These are phyloP conservation scores for Thryonomys swinderianus DNA, from an alignment of 2,113 vertebrate species.

Conservation along the genomic window DNA sequence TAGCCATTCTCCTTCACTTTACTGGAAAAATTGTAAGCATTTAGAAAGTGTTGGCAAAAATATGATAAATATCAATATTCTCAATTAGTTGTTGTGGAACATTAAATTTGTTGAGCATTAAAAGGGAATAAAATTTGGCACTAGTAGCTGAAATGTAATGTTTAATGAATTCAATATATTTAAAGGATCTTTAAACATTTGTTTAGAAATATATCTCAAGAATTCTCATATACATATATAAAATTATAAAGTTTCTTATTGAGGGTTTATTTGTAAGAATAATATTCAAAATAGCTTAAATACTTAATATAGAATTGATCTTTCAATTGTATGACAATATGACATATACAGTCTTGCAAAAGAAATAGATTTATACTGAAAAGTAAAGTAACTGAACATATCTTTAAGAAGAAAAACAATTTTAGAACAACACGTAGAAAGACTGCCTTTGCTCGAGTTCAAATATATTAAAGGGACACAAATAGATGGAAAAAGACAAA, in stretches of 20 bases:
- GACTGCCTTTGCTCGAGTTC: background rate
- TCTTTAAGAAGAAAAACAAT: background rate
- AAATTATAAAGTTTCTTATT: background rate
- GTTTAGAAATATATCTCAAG: background rate
- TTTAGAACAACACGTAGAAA: background rate
- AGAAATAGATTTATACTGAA: background rate
- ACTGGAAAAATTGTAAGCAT: background rate
- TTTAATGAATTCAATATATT: constrained; percentile 8
- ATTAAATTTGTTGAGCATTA: constrained; percentile 6
- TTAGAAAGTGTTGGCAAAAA: background rate
- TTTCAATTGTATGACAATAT: background rate
- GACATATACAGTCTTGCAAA: background rate
- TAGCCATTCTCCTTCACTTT: background rate
- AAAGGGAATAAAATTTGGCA: background rate
- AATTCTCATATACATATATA: background rate
- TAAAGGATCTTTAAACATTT: background rate
- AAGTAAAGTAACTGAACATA: background rate
- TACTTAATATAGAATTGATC: background rate
- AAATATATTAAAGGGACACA: background rate
- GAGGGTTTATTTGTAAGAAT: background rate
- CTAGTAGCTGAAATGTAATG: background rate
- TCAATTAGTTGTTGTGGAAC: background rate
- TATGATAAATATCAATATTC: background rate
- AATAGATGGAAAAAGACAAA: background rate
- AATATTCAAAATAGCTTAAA: background rate